Conservation (phyloP, 2,113 vertebrate genomes). For the Morphnarchus princeps region DNA sequence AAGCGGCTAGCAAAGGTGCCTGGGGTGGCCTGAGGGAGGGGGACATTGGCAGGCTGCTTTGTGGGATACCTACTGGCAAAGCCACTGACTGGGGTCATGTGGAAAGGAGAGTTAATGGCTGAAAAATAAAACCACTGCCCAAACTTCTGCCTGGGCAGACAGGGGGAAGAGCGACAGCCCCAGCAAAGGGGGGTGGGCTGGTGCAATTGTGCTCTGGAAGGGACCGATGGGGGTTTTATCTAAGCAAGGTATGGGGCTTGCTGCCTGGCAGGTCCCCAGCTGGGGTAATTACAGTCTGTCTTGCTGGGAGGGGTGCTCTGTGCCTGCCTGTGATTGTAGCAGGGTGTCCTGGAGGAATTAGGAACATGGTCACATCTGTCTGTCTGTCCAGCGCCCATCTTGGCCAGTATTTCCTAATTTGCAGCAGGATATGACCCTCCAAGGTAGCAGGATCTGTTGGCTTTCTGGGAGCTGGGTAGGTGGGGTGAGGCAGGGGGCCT, state of each 20-base stretch:
- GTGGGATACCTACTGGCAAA: not conserved
- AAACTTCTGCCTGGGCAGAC: not conserved
- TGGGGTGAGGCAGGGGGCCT: not conserved
- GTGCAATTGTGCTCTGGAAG: not conserved
- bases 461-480: not conserved
- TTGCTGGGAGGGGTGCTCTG: not conserved
- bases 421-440: not conserved
- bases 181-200: not conserved
- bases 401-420: not conserved
- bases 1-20: not conserved
- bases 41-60: not conserved
- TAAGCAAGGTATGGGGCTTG: not conserved
- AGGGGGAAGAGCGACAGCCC: not conserved
- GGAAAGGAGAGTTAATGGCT: not conserved
- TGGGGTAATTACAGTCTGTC: not conserved
- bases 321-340: not conserved
- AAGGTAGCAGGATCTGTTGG: accelerated
- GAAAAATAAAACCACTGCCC: not conserved
- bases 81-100: not conserved
- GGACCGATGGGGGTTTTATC: not conserved
- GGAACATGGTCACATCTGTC: not conserved
- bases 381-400: not conserved
- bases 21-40: not conserved
- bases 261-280: not conserved
- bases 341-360: not conserved